Percentiles rank a stretch among this genome's conserved stretches.
Evolutionary conservation across 2,888 invertebrate genomes (phyloP).

Genomic region (Pterostichus niger): DNA sequence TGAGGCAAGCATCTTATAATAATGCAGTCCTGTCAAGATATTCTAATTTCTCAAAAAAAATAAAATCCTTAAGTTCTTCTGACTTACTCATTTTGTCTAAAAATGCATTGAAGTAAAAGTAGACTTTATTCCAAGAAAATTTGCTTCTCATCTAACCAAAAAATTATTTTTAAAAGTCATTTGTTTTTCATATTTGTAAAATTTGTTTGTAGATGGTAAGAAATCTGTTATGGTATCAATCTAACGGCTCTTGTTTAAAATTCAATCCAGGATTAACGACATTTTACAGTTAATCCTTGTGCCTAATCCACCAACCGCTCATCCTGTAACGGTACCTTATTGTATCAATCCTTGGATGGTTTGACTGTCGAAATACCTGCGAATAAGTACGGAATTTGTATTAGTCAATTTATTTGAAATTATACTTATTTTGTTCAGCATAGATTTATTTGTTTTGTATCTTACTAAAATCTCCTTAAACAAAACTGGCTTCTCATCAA

Average conservation of each 20-base stretch:
- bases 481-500: too few species aligned
- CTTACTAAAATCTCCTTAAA: background rate
- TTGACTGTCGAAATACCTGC: background rate
- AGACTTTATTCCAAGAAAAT: too few species aligned
- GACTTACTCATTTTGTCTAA: too few species aligned
- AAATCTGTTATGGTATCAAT: background rate
- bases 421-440: background rate
- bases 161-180: too few species aligned
- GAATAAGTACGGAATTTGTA: background rate
- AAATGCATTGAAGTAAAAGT: too few species aligned
- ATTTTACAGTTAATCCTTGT: constrained; percentile 5
- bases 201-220: background rate
- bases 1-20: too few species aligned
- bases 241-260: background rate
- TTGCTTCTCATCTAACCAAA: too few species aligned
- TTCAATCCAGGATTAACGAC: background rate
- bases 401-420: background rate
- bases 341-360: background rate
- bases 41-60: too few species aligned
- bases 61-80: too few species aligned
- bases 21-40: too few species aligned
- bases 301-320: background rate
- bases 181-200: too few species aligned
- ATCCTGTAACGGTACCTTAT: constrained; percentile 18
- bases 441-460: constrained; percentile 3